Evolutionary conservation across 2,113 vertebrate species (phyloP), one percentile per base, ranked within the genome.

Genomic region (Rhabdomys dilectus): DNA sequence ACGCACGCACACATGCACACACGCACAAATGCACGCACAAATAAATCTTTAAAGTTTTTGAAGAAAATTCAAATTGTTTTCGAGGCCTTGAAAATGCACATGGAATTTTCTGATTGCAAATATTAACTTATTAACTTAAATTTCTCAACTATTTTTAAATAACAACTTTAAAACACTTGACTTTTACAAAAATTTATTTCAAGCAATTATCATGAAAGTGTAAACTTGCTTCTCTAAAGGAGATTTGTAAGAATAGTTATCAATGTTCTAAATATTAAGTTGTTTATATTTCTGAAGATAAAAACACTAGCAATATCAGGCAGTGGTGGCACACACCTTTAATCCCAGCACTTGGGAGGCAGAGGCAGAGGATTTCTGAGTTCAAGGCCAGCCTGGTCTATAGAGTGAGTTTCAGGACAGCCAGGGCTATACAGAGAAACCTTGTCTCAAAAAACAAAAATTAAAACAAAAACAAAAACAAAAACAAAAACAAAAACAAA

Each of bases 81-180:
- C 31, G 58, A 89, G 17, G 66, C 62, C 22, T 51, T 93, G 29
- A 84, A 89, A 96, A 53, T 58, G 81, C 7, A 91, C 6, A 56
- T 21, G 10, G 12, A 77, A 73, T 77, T 92, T 92, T 91, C 76
- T 72, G 24, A 95, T 26, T 84, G 76, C 19, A 93, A 51, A 62
- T 90, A n/a, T 9, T 48, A 62, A 64, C 45, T 45, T 64, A 31
- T 72, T 88, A 72, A 88, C 13, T 76, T 3, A 86, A 91, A 84
- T 31, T 78, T 96, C 10, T 91, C 81, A 88, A 70, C 88, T 96
- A 88, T 88, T 93, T 96, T 36, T 89, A 77, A 95, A 70, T 72
- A 62, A 24, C 0, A 91, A 81, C 45, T 15, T 93, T 87, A 15
- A 86, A 94, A 78, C 13, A 91, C 3, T 56, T 81, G 77, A 66